A percentile compares a stretch with the other conserved stretches of the same genome.
Evolutionary conservation across 2,888 invertebrate genomes (phyloP).

Genomic region (Acleris sparsana): DNA sequence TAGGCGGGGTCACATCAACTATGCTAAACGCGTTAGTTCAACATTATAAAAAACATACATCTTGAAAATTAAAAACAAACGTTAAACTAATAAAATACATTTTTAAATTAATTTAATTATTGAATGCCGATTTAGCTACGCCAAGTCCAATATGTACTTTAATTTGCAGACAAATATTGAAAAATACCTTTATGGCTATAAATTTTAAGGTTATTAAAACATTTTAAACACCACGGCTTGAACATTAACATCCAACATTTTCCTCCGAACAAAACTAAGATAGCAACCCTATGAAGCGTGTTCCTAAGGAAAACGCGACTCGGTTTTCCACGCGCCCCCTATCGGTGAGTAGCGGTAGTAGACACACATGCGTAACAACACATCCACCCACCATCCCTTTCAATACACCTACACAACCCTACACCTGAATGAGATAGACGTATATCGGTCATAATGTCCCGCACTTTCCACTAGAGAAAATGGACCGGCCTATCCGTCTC

Average conservation of each 20-base stretch:
- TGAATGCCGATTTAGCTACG: too few species aligned
- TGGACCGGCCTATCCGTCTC: slow-evolving; percentile 76
- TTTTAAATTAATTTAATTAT: too few species aligned
- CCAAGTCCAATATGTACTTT: too few species aligned
- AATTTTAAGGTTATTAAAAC: too few species aligned
- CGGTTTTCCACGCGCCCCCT: slow-evolving; percentile 69
- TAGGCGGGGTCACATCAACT: too few species aligned
- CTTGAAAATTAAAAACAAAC: too few species aligned
- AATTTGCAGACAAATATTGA: too few species aligned
- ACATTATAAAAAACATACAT: too few species aligned
- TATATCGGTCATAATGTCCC: slow-evolving; percentile 67
- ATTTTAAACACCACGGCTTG: too few species aligned
- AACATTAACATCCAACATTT: neutral
- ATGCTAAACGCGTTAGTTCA: too few species aligned
- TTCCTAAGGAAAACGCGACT: slow-evolving; percentile 14
- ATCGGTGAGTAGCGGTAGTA: slow-evolving; percentile 73
- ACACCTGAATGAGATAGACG: slow-evolving; percentile 77
- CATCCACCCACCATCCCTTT: slow-evolving; percentile 70
- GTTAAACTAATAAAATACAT: too few species aligned
- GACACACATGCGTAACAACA: slow-evolving; percentile 51
- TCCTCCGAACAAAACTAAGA: slow-evolving; percentile 3
- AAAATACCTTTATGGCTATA: too few species aligned
- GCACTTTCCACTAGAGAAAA: slow-evolving; percentile 74
- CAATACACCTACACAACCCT: slow-evolving; percentile 68
- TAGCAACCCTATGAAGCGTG: slow-evolving; percentile 18